Evolutionary conservation across 2,113 vertebrate genomes (phyloP), one percentile per base, ranked within the genome.

Genomic region (Lagopus muta): DNA sequence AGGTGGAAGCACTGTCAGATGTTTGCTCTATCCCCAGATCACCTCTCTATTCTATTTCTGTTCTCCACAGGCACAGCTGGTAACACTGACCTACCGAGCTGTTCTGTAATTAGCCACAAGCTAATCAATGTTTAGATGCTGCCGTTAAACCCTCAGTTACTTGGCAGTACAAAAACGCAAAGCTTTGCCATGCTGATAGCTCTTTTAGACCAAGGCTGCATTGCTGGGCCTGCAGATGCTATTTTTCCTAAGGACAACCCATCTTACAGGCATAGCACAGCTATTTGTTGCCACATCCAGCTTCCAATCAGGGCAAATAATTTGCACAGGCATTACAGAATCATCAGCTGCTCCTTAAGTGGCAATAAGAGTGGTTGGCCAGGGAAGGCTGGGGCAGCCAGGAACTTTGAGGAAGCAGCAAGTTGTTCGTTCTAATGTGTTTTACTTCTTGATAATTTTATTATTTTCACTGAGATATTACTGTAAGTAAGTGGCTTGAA

Each of bases 381-480:
- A 69, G 11, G 13, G 30, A 40, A 45, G 50, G 14, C 34, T n/a
- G 25, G 40, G n/a, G n/a, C 81, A 82, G 62, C 17, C 67, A 77
- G 73, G 38, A 65, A 22, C 17, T 65, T 45, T 28, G 9, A 89
- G 47, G 64, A 36, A 74, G 28, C 16, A 40, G n/a, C 60, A 64
- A 43, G 20, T 61, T 88, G 69, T 65, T 57, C 65, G 83, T 83
- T 28, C 38, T 79, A 34, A 93, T 60, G 42, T 47, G 64, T 54
- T 91, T 86, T 77, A 30, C 82, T 80, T 83, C 55, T 76, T 74
- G 69, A 85, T 81, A 77, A 90, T 83, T 57, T 20, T 85, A 79
- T 50, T 92, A 10, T 86, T 94, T 86, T 86, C 69, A 71, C 47
- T 10, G 47, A 57, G 90, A 43, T 32, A 11, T 91, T 61, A 42